phyloP scores from a whole-genome alignment of 2,113 vertebrate genomes.

The Arizona elegans region DNA sequence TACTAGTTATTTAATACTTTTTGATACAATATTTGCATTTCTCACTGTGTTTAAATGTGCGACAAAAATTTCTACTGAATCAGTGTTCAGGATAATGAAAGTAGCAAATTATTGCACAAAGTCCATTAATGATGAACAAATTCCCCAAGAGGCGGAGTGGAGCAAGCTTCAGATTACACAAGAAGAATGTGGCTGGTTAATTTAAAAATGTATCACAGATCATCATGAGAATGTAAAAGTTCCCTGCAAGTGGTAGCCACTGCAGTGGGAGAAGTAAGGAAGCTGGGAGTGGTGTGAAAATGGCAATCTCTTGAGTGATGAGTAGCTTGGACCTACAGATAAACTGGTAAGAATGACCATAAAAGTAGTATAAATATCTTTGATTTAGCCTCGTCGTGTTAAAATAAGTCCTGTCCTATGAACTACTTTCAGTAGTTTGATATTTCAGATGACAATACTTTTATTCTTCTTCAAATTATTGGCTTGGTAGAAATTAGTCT shows the following conservation, averaged over 20 bases:
- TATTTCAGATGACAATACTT: background rate
- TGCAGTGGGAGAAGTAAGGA: background rate
- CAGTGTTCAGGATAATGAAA: background rate
- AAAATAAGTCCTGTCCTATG: background rate
- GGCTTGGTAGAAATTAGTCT: background rate
- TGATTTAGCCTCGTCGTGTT: background rate
- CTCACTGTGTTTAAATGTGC: background rate
- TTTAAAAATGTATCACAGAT: too few relatives aligned
- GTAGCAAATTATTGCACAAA: background rate
- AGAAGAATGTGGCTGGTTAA: background rate
- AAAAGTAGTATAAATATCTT: background rate
- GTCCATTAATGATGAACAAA: background rate
- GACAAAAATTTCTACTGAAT: background rate
- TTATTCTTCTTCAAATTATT: background rate
- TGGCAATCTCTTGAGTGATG: background rate
- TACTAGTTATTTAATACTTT: background rate
- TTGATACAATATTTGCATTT: background rate
- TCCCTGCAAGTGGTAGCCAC: background rate
- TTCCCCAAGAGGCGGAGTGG: background rate
- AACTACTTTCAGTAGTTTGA: background rate
- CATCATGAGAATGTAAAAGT: background rate
- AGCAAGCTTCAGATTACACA: background rate
- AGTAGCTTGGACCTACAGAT: background rate
- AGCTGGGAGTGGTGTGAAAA: background rate
- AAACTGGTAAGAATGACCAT: background rate